Evolutionary conservation across 2,888 invertebrate species (phyloP).

Genomic region (Deroplatys truncata): DNA sequence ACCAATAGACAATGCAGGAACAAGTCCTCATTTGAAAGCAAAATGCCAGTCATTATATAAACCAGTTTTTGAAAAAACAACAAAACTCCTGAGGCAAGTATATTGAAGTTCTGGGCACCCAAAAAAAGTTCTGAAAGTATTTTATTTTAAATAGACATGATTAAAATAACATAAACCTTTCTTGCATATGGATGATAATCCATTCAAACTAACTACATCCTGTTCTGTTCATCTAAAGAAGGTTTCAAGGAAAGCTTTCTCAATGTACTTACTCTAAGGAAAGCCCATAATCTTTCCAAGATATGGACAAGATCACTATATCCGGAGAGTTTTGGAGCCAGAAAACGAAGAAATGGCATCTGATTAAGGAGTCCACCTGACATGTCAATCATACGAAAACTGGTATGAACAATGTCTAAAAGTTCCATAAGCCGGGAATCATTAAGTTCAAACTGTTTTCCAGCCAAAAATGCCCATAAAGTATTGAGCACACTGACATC

Average conservation of each 20-base stretch:
- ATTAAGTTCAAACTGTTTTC: constrained; percentile 55
- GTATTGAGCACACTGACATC: constrained; percentile 63
- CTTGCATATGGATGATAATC: too few species aligned
- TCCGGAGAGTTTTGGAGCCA: constrained; percentile 60
- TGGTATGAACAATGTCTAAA: constrained; percentile 56
- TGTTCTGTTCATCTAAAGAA: too few species aligned
- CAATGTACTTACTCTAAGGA: constrained; percentile 46
- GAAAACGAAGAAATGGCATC: constrained; percentile 61
- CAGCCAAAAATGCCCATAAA: constrained; percentile 67
- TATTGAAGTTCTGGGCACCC: too few species aligned
- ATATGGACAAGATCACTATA: constrained; percentile 53
- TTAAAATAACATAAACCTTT: too few species aligned
- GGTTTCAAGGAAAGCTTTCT: background rate
- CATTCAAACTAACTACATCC: too few species aligned
- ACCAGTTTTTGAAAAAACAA: too few species aligned
- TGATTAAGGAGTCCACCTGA: constrained; percentile 66
- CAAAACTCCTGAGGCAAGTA: too few species aligned
- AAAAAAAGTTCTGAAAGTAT: too few species aligned
- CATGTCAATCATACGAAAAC: constrained; percentile 60
- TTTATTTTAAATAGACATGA: too few species aligned
- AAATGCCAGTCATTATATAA: too few species aligned
- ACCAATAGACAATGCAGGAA: too few species aligned
- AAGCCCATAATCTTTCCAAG: constrained; percentile 51
- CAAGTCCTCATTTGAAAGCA: too few species aligned
- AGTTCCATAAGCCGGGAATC: constrained; percentile 54